Evolutionary conservation across 2,797 vertebrate species (phyloP).

Genomic region (Mormyrus proboscirostris): DNA sequence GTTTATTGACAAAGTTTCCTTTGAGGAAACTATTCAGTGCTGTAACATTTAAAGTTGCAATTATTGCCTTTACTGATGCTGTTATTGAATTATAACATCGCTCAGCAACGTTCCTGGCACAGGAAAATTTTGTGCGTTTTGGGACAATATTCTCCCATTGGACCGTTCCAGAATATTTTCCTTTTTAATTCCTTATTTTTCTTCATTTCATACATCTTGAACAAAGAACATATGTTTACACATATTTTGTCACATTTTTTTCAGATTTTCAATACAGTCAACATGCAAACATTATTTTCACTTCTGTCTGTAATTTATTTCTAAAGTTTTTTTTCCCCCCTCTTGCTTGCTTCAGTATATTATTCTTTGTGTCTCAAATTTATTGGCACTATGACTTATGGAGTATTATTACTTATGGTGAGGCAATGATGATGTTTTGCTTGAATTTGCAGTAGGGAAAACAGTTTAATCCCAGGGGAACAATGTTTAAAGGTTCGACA

Average conservation of each 20-base stretch:
- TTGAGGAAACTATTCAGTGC: conserved; percentile 38
- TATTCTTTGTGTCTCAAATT: background rate
- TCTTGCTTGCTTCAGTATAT: conserved; percentile 9
- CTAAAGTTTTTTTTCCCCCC: background rate
- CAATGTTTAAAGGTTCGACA: conserved; percentile 3
- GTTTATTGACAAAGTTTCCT: conserved; percentile 37
- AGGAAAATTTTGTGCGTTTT: conserved; percentile 26
- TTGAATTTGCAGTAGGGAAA: conserved; percentile 19
- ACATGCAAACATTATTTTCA: conserved; percentile 11
- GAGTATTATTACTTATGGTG: conserved; percentile 18
- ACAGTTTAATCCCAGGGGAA: conserved; percentile 9
- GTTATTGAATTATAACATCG: conserved; percentile 31
- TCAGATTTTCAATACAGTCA: background rate
- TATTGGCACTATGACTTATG: conserved; percentile 5
- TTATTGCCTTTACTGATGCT: conserved; percentile 34
- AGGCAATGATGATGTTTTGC: background rate
- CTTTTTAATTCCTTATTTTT: background rate
- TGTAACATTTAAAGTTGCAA: conserved; percentile 33
- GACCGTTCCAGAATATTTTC: conserved; percentile 1
- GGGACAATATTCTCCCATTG: conserved; percentile 23
- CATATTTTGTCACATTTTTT: background rate
- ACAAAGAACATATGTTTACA: background rate
- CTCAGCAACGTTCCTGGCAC: conserved; percentile 25
- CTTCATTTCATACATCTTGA: conserved; percentile 7
- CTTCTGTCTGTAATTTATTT: conserved; percentile 9